Percentiles rank a stretch among this genome's conserved stretches.
These are phyloP conservation scores for Plotosus lineatus DNA, from an alignment of 2,113 vertebrate genomes.

Conservation along the genomic window DNA sequence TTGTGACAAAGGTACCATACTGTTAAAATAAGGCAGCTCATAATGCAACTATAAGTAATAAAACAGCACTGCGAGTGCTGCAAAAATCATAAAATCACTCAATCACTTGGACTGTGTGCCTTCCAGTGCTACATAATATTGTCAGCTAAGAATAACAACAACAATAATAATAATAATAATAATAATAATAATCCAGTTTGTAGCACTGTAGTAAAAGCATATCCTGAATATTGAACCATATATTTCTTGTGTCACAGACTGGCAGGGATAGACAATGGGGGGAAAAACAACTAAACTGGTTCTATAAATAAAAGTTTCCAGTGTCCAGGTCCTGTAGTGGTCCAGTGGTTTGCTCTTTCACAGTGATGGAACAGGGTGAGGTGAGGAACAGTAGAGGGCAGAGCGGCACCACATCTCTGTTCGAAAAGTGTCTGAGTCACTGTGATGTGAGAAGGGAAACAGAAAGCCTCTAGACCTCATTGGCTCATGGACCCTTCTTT, in stretches of 20 bases:
- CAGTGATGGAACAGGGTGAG: constrained; percentile 17
- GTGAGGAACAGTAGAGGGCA: constrained; percentile 27
- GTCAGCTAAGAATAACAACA: no score
- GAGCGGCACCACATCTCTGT: not conserved
- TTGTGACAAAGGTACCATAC: constrained; percentile 6
- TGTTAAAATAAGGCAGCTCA: constrained; percentile 47
- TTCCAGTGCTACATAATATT: constrained; percentile 12
- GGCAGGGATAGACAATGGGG: constrained; percentile 1
- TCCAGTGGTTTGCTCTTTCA: constrained; percentile 13
- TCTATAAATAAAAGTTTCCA: constrained; percentile 23
- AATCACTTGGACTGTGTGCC: constrained; percentile 17
- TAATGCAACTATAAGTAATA: constrained; percentile 27
- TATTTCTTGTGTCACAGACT: not conserved
- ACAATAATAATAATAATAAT: no score
- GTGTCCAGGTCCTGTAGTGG: not conserved
- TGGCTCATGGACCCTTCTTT: not conserved
- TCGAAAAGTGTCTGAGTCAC: constrained; percentile 3
- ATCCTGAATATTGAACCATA: constrained; percentile 13
- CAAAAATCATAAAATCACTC: constrained; percentile 20
- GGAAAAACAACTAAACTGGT: not conserved
- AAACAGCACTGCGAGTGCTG: constrained; percentile 14
- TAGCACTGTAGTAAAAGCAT: constrained; percentile 23
- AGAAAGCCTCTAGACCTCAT: not conserved
- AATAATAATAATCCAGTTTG: constrained; percentile 31
- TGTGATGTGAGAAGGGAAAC: not conserved